Evolutionary conservation across 2,888 invertebrate species (phyloP), one percentile per base, ranked within the genome.

Genomic region (Fragum whitleyi): DNA sequence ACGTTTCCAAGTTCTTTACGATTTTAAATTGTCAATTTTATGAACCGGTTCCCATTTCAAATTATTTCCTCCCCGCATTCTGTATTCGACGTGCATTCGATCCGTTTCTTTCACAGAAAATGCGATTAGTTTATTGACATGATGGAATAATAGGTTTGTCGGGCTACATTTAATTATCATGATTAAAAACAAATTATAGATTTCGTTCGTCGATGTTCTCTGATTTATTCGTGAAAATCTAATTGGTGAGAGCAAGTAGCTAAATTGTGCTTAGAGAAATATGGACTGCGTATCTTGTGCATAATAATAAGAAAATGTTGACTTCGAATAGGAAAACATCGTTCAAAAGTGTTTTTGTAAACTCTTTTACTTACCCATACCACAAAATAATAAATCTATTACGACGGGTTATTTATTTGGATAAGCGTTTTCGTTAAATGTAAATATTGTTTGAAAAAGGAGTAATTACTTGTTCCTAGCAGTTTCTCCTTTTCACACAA

Each of bases 131-230:
- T 79, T 83, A 83, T 77, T 76, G 59, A 29, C 51, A 65, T 65
- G 36, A 51, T 61, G 67, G 74, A 77, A 77, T 77, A 77, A 83
- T 83, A 77, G 47, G 36, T 65, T 55, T 74, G 79, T 74, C 83
- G 74, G 67, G 65, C 62, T 28, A 32, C 53, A 71, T 67, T 53
- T 77, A 71, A 79, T 79, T 70, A 76, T 57, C 39, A 61, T 79
- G 77, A 79, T 83, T 83, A 82, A 73, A 79, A 82, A 70, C 79
- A 79, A 82, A 79, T 79, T 79, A 79, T 74, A 70, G 79, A 65
- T 70, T 74, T 72, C 42, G 23, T 65, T 65, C 28, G 57, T 11
- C 28, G 39, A 19, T 62, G n/a, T 57, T 47, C 68, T 75, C 59
- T 47, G 67, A 57, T 57, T 57, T 57, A 57, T 23, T 14, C 11